phyloP scores from a whole-genome alignment of 2,888 invertebrate species.

The Drosophila yooni region DNA sequence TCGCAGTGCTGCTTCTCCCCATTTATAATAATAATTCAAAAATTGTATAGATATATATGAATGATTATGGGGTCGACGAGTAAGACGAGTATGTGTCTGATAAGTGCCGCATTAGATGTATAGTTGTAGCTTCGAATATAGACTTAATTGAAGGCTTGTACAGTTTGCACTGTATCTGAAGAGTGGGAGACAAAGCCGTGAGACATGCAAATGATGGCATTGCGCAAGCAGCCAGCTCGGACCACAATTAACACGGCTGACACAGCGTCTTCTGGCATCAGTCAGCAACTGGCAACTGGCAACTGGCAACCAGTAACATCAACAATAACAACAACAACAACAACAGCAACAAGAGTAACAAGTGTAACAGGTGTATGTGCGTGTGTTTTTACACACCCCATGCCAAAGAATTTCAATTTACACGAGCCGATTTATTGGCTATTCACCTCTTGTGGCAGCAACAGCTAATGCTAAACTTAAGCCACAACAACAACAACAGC shows the following conservation, averaged over 20 bases:
- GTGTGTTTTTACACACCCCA: slow-evolving; percentile 38
- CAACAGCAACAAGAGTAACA: slow-evolving; percentile 13
- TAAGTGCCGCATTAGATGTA: not conserved
- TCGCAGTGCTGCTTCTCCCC: too few relatives aligned
- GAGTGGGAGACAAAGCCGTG: slow-evolving; percentile 18
- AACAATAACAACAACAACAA: slow-evolving; percentile 17
- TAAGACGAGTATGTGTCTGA: not conserved
- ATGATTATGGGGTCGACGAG: not conserved
- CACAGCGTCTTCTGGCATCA: slow-evolving; percentile 34
- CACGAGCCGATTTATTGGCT: slow-evolving; percentile 84
- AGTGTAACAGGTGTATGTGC: slow-evolving; percentile 64
- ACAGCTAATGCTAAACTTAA: slow-evolving; percentile 8
- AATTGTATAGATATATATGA: not conserved
- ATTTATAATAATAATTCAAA: not conserved
- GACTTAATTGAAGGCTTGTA: not conserved
- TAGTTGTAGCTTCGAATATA: not conserved
- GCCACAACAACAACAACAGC: slow-evolving; percentile 18
- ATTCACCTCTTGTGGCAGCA: slow-evolving; percentile 82
- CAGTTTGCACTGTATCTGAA: slow-evolving; percentile 19
- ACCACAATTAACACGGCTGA: slow-evolving; percentile 56
- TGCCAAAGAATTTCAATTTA: slow-evolving; percentile 78
- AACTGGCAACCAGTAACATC: slow-evolving; percentile 7
- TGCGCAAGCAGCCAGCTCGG: slow-evolving; percentile 63
- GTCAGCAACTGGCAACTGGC: not conserved
- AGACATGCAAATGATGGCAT: slow-evolving; percentile 64